These are phyloP conservation scores for Chouioia cunea DNA, from an alignment of 2,888 invertebrate genomes.

Conservation along the genomic window DNA sequence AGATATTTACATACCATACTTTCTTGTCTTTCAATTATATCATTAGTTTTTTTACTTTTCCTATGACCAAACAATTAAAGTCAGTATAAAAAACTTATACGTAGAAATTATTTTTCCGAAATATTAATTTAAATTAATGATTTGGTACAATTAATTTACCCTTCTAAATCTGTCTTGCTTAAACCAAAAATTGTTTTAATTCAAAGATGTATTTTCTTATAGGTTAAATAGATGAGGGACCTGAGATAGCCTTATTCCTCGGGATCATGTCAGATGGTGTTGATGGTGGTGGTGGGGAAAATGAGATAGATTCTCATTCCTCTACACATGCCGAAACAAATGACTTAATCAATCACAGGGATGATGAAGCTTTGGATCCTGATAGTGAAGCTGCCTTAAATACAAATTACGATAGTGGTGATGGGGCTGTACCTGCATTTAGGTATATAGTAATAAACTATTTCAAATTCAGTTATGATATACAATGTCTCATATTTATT, in stretches of 20 bases:
- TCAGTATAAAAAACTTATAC: too few relatives aligned
- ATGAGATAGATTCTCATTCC: conserved; percentile 68
- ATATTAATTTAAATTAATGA: too few relatives aligned
- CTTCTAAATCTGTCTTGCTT: too few relatives aligned
- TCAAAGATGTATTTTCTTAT: neutral
- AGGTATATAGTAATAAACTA: conserved; percentile 52
- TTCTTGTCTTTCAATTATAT: too few relatives aligned
- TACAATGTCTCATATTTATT: too few relatives aligned
- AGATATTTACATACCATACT: too few relatives aligned
- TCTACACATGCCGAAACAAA: conserved; percentile 62
- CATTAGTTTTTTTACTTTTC: too few relatives aligned
- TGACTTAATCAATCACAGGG: conserved; percentile 63
- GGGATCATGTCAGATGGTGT: conserved; percentile 67
- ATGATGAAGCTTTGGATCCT: conserved; percentile 69
- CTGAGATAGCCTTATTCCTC: conserved; percentile 57
- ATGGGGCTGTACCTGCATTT: conserved; percentile 69
- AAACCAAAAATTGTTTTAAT: neutral
- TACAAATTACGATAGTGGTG: conserved; percentile 73
- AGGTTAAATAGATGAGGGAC: conserved; percentile 56
- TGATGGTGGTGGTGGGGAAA: conserved; percentile 66
- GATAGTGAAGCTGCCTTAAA: conserved; percentile 71
- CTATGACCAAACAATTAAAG: too few relatives aligned
- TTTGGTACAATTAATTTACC: too few relatives aligned
- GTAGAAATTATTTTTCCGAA: too few relatives aligned
- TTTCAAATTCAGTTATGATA: too few relatives aligned